phyloP scores from a whole-genome alignment of 2,113 vertebrate species.

The Capreolus pygargus region DNA sequence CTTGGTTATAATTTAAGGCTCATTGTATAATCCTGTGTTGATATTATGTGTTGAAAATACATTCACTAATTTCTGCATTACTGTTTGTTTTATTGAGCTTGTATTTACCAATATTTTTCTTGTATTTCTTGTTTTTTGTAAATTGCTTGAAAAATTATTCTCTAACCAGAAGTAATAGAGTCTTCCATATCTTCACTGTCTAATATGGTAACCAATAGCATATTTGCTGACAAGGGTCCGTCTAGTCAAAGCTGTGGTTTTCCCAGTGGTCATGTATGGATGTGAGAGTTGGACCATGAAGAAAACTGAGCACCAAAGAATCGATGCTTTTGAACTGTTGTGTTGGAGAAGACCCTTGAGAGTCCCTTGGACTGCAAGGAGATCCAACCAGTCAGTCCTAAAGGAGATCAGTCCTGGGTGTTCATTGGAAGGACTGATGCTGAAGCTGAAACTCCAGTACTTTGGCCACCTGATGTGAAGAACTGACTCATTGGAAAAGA shows the following conservation, averaged over 20 bases:
- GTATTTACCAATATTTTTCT: neutral
- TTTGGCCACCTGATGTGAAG: neutral
- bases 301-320: neutral
- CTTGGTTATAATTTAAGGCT: neutral
- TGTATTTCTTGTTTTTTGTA: neutral
- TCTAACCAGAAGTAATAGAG: neutral
- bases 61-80: neutral
- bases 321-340: neutral
- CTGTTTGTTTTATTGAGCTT: neutral
- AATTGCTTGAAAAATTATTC: neutral
- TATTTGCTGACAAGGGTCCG: neutral
- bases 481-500: neutral
- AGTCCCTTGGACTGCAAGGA: neutral
- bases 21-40: neutral
- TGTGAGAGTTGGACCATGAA: neutral
- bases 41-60: neutral
- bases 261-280: neutral
- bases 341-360: neutral
- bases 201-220: neutral
- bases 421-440: neutral
- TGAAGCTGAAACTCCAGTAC: neutral
- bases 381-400: neutral
- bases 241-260: neutral
- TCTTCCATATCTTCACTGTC: neutral
- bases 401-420: neutral